Percentiles rank a stretch among this genome's conserved stretches.
These are phyloP conservation scores for Andrena minutula DNA, from an alignment of 2,888 invertebrate genomes.

Conservation along the genomic window DNA sequence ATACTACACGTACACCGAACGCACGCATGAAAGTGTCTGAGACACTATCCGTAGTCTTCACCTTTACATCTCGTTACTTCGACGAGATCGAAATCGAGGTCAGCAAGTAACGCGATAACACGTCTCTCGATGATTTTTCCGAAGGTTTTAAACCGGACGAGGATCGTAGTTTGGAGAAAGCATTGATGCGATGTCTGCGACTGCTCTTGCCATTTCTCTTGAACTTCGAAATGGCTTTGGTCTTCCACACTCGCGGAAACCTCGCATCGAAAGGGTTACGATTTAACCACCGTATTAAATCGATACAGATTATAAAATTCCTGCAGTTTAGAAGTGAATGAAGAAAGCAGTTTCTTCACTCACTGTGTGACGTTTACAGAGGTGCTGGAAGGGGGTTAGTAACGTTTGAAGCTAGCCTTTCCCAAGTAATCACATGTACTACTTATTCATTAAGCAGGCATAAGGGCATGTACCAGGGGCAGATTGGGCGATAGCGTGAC, in stretches of 20 bases:
- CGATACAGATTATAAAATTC: too few relatives aligned
- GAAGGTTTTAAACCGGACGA: slow-evolving; percentile 34
- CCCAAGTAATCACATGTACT: neutral
- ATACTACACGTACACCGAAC: too few relatives aligned
- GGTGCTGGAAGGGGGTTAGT: too few relatives aligned
- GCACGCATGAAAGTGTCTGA: slow-evolving; percentile 23
- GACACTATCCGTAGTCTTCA: slow-evolving; percentile 4
- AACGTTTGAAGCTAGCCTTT: too few relatives aligned
- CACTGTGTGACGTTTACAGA: too few relatives aligned
- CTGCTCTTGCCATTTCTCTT: slow-evolving; percentile 25
- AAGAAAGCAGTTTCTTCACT: too few relatives aligned
- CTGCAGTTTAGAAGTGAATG: too few relatives aligned
- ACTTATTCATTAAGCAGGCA: slow-evolving; percentile 46
- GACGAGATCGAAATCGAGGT: slow-evolving; percentile 43
- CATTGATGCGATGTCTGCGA: slow-evolving; percentile 8
- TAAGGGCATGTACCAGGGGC: slow-evolving; percentile 33
- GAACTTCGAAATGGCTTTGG: slow-evolving; percentile 26
- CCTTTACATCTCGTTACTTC: slow-evolving; percentile 40
- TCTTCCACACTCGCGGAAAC: slow-evolving; percentile 15
- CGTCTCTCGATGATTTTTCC: slow-evolving; percentile 45
- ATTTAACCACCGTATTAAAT: neutral
- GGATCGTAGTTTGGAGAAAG: slow-evolving; percentile 23
- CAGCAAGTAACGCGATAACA: slow-evolving; percentile 42
- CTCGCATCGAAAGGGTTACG: slow-evolving; percentile 3
- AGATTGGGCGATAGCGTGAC: slow-evolving; percentile 56